phyloP scores from a whole-genome alignment of 2,113 vertebrate species.

The Baryphthengus martii region DNA sequence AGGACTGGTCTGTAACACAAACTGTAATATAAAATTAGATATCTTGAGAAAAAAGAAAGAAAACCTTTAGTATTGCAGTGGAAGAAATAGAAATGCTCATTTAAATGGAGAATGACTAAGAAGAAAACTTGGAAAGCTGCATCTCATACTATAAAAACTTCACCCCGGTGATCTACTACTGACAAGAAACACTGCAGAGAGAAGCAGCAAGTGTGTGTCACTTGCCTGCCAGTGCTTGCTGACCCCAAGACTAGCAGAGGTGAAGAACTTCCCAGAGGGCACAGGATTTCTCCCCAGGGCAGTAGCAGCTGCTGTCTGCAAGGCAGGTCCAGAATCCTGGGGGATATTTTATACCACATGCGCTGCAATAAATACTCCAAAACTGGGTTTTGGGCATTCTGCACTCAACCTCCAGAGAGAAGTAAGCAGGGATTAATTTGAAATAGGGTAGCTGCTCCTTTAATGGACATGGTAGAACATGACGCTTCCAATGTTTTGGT shows the following conservation, averaged over 20 bases:
- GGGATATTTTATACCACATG: not conserved
- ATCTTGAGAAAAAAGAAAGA: not conserved
- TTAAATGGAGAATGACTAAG: not conserved
- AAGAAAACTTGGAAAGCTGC: not conserved
- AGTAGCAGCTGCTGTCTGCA: not conserved
- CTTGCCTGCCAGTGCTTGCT: not conserved
- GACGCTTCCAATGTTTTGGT: not conserved
- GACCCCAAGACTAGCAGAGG: not conserved
- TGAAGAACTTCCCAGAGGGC: not conserved
- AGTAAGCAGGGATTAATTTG: slow-evolving; percentile 1
- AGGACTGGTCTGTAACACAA: not conserved
- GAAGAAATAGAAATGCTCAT: not conserved
- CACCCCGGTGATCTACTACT: not conserved
- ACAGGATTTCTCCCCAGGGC: too few species aligned
- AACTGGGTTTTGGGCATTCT: not conserved
- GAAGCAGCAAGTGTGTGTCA: not conserved
- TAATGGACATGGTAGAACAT: not conserved
- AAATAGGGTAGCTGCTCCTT: not conserved
- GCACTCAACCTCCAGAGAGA: not conserved
- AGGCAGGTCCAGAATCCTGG: not conserved
- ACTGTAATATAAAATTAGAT: not conserved
- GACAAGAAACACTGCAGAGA: not conserved
- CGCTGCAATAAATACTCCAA: not conserved
- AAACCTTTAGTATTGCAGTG: not conserved
- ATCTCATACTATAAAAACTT: not conserved